phyloP scores from a whole-genome alignment of 2,888 invertebrate species.

The Parochlus steinenii region DNA sequence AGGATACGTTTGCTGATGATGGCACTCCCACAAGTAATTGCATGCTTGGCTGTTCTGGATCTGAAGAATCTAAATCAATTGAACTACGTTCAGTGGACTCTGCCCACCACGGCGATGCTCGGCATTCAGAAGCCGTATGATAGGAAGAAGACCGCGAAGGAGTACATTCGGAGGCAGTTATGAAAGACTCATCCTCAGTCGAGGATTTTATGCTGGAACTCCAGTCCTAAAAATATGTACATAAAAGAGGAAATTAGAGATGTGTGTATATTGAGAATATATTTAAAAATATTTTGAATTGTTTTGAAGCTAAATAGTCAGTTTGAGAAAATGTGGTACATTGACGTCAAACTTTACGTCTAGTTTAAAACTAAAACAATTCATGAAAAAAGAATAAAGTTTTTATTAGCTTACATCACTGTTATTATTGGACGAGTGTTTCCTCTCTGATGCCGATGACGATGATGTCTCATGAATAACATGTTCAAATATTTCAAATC shows the following conservation, averaged over 20 bases:
- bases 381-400: too few relatives aligned
- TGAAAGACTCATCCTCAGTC: conserved; percentile 44
- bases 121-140: conserved; percentile 49
- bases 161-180: conserved; percentile 51
- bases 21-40: conserved; percentile 17
- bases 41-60: conserved; percentile 16
- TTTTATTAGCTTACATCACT: conserved; percentile 10
- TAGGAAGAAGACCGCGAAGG: conserved; percentile 51
- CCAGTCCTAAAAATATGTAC: conserved; percentile 24
- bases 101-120: conserved; percentile 40
- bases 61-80: conserved; percentile 25
- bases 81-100: conserved; percentile 32
- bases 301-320: too few relatives aligned
- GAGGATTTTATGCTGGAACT: conserved; percentile 25
- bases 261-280: background rate
- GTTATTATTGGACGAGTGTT: conserved; percentile 7
- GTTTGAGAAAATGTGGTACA: too few relatives aligned
- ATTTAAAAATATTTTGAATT: background rate
- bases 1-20: conserved; percentile 27
- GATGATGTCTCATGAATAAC: conserved; percentile 1
- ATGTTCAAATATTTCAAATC: conserved; percentile 17
- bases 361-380: too few relatives aligned
- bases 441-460: conserved; percentile 1
- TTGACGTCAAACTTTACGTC: too few relatives aligned
- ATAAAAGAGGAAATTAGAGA: background rate